Evolutionary conservation across 2,113 vertebrate species (phyloP).

Genomic region (Dasyurus viverrinus): DNA sequence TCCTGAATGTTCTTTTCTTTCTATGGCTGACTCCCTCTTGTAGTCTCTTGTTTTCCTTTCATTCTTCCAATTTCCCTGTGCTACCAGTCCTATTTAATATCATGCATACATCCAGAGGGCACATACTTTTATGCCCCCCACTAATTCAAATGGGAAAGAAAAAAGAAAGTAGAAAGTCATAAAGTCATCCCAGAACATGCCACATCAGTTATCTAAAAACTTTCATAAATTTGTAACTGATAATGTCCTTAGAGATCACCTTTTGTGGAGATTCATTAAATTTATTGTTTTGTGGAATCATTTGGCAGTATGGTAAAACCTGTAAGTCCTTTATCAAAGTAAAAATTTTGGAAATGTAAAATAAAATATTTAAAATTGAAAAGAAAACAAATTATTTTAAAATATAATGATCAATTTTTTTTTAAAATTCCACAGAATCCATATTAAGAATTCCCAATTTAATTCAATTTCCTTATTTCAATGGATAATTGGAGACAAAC

Average conservation of each 20-base stretch:
- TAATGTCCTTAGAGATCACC: background rate
- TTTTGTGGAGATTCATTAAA: background rate
- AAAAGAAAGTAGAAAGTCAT: background rate
- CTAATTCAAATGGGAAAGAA: background rate
- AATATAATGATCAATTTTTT: background rate
- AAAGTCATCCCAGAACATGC: background rate
- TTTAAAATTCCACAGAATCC: background rate
- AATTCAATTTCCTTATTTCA: background rate
- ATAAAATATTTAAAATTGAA: background rate
- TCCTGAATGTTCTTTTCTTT: background rate
- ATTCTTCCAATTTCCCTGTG: background rate
- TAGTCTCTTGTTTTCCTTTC: background rate
- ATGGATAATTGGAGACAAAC: background rate
- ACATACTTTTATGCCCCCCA: background rate
- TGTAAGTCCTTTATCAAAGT: background rate
- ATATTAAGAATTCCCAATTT: background rate
- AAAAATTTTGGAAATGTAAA: background rate
- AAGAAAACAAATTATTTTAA: background rate
- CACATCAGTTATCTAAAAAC: background rate
- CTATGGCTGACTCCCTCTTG: background rate
- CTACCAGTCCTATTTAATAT: background rate
- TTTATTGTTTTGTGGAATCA: background rate
- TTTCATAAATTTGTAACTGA: background rate
- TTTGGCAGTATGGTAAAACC: background rate
- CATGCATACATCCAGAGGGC: background rate